These are phyloP conservation scores for Labeo catla DNA, from an alignment of 2,113 vertebrate genomes.

Conservation along the genomic window DNA sequence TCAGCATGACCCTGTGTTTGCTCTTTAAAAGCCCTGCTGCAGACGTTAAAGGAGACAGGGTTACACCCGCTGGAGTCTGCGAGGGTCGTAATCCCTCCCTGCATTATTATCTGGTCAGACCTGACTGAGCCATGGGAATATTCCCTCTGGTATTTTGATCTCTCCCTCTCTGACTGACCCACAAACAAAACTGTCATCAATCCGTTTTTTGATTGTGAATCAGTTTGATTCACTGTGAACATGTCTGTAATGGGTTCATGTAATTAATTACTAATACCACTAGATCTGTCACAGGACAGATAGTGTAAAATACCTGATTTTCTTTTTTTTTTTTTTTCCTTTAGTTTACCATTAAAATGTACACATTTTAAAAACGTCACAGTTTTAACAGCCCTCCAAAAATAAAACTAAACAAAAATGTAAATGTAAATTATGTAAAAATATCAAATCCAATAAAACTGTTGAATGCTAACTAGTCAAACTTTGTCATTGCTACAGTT, in stretches of 20 bases:
- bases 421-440: too few relatives aligned
- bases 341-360: background rate
- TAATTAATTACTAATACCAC: background rate
- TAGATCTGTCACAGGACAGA: too few relatives aligned
- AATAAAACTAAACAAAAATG: too few relatives aligned
- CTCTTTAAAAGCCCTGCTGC: constrained; percentile 53
- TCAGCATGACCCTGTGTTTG: constrained; percentile 58
- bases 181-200: background rate
- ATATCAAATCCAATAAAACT: too few relatives aligned
- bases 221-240: background rate
- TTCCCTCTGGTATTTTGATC: constrained; percentile 40
- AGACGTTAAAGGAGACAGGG: constrained; percentile 53
- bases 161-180: constrained; percentile 2
- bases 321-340: too few relatives aligned
- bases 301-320: background rate
- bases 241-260: too few relatives aligned
- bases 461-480: too few relatives aligned
- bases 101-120: constrained; percentile 69
- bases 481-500: too few relatives aligned
- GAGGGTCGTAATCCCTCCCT: constrained; percentile 70
- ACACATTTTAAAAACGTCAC: background rate
- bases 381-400: too few relatives aligned
- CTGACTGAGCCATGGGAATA: constrained; percentile 42
- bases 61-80: constrained; percentile 57
- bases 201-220: too few relatives aligned